A percentile compares a stretch with the other conserved stretches of the same genome.
These are phyloP conservation scores for Phyto melanocephala DNA, from an alignment of 2,888 invertebrate genomes.

Conservation along the genomic window DNA sequence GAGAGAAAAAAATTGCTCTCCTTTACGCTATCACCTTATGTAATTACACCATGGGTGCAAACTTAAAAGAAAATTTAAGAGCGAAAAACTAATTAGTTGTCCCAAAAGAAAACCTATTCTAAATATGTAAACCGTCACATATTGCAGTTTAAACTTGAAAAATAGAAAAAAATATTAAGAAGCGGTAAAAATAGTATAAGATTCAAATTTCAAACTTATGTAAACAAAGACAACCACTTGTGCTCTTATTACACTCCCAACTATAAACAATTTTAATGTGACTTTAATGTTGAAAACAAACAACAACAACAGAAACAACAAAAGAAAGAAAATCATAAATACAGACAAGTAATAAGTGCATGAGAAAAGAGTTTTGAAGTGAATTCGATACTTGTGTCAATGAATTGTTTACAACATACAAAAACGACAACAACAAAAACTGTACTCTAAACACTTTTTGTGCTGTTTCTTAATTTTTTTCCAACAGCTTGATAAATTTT, in stretches of 20 bases:
- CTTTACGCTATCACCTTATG: too few relatives aligned
- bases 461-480: conserved; percentile 5
- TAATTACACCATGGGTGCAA: too few relatives aligned
- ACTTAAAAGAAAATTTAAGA: too few relatives aligned
- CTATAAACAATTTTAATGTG: conserved; percentile 37
- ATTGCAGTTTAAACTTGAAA: too few relatives aligned
- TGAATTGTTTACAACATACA: conserved; percentile 46
- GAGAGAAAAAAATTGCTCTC: too few relatives aligned
- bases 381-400: conserved; percentile 62
- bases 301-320: conserved; percentile 21
- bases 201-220: too few relatives aligned
- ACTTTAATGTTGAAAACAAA: conserved; percentile 46
- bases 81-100: too few relatives aligned
- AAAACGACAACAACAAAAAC: neutral
- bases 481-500: neutral
- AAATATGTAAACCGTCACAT: too few relatives aligned
- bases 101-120: too few relatives aligned
- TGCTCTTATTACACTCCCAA: conserved; percentile 10
- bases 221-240: too few relatives aligned
- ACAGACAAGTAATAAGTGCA: conserved; percentile 8
- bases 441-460: conserved; percentile 40
- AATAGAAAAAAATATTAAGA: too few relatives aligned
- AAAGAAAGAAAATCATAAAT: conserved; percentile 1
- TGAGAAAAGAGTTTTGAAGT: conserved; percentile 49
- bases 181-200: too few relatives aligned